Percentiles rank a stretch among this genome's conserved stretches.
Evolutionary conservation across 2,797 vertebrate genomes (phyloP).

Genomic region (Pseudocheirus occidentalis): DNA sequence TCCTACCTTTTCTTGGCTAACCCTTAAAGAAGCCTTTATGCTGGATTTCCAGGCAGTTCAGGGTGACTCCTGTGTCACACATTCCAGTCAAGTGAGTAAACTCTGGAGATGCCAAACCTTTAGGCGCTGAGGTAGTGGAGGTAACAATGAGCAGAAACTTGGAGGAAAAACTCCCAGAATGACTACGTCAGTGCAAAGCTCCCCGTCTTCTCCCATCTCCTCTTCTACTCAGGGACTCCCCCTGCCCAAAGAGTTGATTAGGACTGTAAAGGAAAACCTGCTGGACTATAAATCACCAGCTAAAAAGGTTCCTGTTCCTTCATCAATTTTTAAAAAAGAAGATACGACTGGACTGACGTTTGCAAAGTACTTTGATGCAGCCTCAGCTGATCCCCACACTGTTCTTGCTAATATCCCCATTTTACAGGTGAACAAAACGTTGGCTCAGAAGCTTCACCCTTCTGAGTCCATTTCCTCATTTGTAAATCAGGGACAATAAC

Average conservation of each 20-base stretch:
- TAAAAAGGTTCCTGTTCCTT: background rate
- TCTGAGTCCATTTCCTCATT: background rate
- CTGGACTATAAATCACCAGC: background rate
- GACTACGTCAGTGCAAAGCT: background rate
- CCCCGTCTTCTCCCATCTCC: background rate
- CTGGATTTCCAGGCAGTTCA: background rate
- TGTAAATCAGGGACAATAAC: background rate
- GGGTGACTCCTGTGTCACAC: background rate
- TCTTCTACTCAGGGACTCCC: background rate
- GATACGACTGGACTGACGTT: background rate
- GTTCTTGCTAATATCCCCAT: background rate
- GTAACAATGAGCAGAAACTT: background rate
- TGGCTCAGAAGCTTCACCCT: background rate
- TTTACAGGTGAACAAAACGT: background rate
- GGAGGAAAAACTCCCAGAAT: background rate
- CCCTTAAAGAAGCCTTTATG: constrained; percentile 38
- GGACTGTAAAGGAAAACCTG: background rate
- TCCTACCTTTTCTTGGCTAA: constrained; percentile 1
- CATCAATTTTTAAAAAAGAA: background rate
- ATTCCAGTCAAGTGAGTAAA: constrained; percentile 28
- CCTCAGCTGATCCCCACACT: background rate
- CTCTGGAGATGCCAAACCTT: background rate
- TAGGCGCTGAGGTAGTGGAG: background rate
- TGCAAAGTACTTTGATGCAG: background rate
- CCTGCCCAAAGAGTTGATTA: background rate